Base-by-base conservation (phyloP, 1,140 invertebrate genomes). In the Papilio machaon region DNA sequence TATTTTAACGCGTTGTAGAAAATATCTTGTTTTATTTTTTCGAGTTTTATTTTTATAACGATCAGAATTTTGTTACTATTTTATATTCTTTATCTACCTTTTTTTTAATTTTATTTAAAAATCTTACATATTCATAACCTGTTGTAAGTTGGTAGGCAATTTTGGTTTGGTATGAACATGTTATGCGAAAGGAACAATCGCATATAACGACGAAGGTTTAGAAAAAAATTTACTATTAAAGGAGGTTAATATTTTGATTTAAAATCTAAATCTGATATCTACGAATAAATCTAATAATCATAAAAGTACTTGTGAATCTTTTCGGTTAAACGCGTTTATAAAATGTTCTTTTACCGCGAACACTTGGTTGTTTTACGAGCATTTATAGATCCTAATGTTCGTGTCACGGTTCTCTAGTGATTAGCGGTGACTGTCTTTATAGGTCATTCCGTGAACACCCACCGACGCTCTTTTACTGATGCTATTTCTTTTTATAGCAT, bases 381-480 rank as follows among this genome's bases (percentile, higher is more conserved):
- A 76, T 83, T 73, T 76, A 52, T 47, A 46, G 38, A 77, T 64
- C 60, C 73, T 78, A 81, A 81, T 73, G 76, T 80, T 49, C 52
- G 47, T 80, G 80, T 85, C 82, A 79, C 73, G 79, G 84, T 17
- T 75, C 47, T 77, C 75, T 30, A 64, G 52, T 58, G 58, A 81
- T 83, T 81, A 82, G 54, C 80, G 73, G 54, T 73, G 49, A 17
- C 76, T 75, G 82, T 60, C 70, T 84, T 85, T 83, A 83, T 85
- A 83, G 85, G 82, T 85, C 80, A 81, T 82, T 85, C 64, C 75
- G 60, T 2, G 79, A 84, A 86, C 83, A 82, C 74, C 80, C 81
- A 75, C 77, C 46, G 49, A 60, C 80, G 77, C 80, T 75, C 73
- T 60, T 64, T 64, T 46, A 38, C 35, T 75, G 19, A 23, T 10